A percentile compares a stretch with the other conserved stretches of the same genome.
These are phyloP conservation scores for Trichopoda pennipes DNA, from an alignment of 2,888 invertebrate genomes.

Conservation along the genomic window DNA sequence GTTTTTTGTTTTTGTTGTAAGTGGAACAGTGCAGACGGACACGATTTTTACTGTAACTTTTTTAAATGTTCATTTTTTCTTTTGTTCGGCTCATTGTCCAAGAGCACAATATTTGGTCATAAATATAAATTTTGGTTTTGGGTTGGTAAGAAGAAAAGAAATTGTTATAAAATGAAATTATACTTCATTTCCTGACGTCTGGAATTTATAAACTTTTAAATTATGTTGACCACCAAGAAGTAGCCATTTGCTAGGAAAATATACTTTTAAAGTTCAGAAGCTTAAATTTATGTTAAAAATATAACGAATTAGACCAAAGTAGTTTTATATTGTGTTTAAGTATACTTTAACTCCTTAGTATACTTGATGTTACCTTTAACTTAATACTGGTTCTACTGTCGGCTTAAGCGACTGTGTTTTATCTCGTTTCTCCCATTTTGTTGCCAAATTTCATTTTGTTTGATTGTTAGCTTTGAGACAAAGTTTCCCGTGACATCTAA, in stretches of 20 bases:
- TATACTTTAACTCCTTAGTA: too few species aligned
- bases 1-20: too few species aligned
- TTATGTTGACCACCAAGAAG: conserved; percentile 24
- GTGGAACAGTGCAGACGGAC: neutral
- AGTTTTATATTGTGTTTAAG: too few species aligned
- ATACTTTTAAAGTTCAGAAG: neutral
- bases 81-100: conserved; percentile 12
- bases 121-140: conserved; percentile 7
- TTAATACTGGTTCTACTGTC: too few species aligned
- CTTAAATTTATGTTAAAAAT: too few species aligned
- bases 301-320: too few species aligned
- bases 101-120: conserved; percentile 3
- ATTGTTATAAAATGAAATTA: neutral
- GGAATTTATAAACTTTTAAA: conserved; percentile 7
- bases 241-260: neutral
- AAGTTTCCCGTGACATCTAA: too few species aligned
- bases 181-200: conserved; percentile 8
- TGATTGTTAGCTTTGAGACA: too few species aligned
- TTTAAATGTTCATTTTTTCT: neutral
- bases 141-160: neutral
- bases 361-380: too few species aligned
- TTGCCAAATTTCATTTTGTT: too few species aligned
- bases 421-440: too few species aligned
- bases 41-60: neutral
- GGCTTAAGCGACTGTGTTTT: too few species aligned